Evolutionary conservation across 2,888 invertebrate genomes (phyloP).

Genomic region (Erebia aethiops): DNA sequence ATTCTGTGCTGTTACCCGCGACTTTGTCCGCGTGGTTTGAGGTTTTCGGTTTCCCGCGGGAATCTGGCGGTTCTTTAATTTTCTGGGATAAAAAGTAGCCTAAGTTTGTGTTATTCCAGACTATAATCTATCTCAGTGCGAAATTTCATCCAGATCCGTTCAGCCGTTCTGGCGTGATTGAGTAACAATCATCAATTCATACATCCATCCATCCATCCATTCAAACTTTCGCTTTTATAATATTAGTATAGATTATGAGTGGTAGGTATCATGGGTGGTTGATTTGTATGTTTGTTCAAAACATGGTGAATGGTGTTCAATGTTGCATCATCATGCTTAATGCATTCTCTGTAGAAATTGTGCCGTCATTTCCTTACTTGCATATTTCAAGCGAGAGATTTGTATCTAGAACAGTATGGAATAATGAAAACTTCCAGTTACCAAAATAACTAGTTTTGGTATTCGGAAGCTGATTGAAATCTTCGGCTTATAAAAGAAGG

Average conservation of each 20-base stretch:
- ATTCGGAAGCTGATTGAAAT: neutral
- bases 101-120: no score
- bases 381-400: neutral
- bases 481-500: neutral
- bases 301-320: neutral
- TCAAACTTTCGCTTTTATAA: no score
- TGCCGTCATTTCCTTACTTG: constrained; percentile 10
- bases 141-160: no score
- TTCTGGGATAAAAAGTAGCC: no score
- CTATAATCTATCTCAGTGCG: no score
- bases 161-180: no score
- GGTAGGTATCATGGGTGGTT: neutral
- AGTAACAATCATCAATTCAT: no score
- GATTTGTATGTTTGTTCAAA: neutral
- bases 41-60: no score
- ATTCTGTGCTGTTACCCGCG: no score
- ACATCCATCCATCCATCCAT: no score
- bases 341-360: neutral
- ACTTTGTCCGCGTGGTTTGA: no score
- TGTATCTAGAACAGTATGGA: neutral
- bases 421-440: neutral
- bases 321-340: neutral
- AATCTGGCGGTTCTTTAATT: no score
- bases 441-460: neutral
- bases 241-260: neutral